Percentiles rank a stretch among this genome's conserved stretches.
These are phyloP conservation scores for Patiria pectinifera DNA, from an alignment of 53 echinoderm and acorn worm species.

Conservation along the genomic window DNA sequence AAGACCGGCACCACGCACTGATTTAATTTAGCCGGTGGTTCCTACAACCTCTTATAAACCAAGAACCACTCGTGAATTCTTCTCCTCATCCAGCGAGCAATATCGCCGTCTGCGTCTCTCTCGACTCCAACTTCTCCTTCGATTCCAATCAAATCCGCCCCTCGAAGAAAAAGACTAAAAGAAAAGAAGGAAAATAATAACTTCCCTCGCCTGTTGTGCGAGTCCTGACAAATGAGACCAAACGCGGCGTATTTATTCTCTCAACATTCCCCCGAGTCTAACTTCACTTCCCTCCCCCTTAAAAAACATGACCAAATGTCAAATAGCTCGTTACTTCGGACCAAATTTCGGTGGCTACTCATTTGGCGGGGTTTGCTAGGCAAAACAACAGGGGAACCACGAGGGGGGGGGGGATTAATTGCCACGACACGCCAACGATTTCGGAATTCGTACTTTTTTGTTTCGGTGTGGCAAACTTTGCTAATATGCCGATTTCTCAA, in stretches of 20 bases:
- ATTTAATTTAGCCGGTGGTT: constrained; percentile 59
- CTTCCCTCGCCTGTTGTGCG: not conserved
- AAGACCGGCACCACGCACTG: not conserved
- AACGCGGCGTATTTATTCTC: constrained; percentile 21
- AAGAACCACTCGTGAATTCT: constrained; percentile 6
- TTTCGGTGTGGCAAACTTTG: not conserved
- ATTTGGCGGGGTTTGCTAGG: not conserved
- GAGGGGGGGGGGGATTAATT: not conserved
- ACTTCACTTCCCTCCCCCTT: constrained; percentile 7
- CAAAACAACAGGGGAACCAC: not conserved
- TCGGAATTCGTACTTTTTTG: constrained; percentile 7
- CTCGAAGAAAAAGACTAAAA: not conserved
- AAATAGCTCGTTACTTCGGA: not conserved
- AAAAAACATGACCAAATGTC: not conserved
- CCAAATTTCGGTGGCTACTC: not conserved
- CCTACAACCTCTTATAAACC: constrained; percentile 33
- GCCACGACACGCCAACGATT: not conserved
- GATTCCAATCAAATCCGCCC: constrained; percentile 16
- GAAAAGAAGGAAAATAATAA: not conserved
- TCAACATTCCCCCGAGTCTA: constrained; percentile 29
- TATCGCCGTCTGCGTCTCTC: constrained; percentile 2
- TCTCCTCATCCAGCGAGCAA: not conserved
- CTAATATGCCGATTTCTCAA: not conserved
- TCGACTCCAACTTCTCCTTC: not conserved
- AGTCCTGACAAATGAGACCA: constrained; percentile 20